These are phyloP conservation scores for Rhogogaster chlorosoma DNA, from an alignment of 2,888 invertebrate species.

Conservation along the genomic window DNA sequence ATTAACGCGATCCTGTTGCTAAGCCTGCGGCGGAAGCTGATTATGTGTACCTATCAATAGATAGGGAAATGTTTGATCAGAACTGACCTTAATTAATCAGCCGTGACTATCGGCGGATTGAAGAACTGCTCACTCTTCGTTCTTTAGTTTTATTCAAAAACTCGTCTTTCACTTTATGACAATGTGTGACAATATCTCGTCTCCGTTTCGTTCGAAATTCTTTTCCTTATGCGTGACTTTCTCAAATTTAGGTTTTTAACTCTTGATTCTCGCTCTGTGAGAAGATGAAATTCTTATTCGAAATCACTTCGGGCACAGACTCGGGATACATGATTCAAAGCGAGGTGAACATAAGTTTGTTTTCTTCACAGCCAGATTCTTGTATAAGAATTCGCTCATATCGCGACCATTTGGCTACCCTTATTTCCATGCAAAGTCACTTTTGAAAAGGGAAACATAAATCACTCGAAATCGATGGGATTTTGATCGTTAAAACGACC, in stretches of 20 bases:
- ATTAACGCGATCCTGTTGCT: slow-evolving; percentile 17
- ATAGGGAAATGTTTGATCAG: neutral
- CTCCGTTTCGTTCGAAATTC: neutral
- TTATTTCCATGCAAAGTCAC: no score
- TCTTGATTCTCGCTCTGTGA: neutral
- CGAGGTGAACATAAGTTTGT: neutral
- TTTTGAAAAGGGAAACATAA: no score
- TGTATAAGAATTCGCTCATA: no score
- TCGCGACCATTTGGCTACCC: no score
- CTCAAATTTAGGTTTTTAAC: neutral
- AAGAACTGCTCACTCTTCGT: neutral
- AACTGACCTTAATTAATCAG: neutral
- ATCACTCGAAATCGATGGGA: neutral
- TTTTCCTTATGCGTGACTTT: neutral
- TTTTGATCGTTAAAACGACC: neutral
- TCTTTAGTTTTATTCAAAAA: neutral
- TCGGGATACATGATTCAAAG: neutral
- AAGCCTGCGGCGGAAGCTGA: neutral
- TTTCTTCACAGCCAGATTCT: no score
- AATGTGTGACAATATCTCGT: neutral
- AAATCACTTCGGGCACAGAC: neutral
- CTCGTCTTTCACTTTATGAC: neutral
- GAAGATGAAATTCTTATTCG: neutral
- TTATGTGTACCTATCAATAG: neutral
- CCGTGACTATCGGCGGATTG: neutral